These are phyloP conservation scores for Phocoena phocoena DNA, from an alignment of 2,113 vertebrate species.

Conservation along the genomic window DNA sequence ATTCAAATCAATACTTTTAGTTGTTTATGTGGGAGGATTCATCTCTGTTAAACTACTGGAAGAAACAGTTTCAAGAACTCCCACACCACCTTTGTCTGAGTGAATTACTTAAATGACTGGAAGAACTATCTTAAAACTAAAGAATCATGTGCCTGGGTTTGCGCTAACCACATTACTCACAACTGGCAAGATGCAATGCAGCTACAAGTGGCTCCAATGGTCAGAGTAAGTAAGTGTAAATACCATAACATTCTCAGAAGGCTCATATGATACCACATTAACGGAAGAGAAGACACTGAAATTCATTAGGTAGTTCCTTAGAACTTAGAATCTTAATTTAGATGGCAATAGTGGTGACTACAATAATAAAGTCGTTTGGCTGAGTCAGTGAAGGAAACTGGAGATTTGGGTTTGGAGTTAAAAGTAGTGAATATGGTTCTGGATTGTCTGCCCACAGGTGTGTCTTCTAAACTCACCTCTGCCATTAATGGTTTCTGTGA, in stretches of 20 bases:
- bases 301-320: neutral
- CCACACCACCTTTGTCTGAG: neutral
- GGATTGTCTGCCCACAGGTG: neutral
- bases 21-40: neutral
- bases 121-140: neutral
- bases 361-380: neutral
- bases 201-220: neutral
- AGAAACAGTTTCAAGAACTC: neutral
- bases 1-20: neutral
- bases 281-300: neutral
- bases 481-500: neutral
- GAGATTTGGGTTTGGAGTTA: neutral
- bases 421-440: neutral
- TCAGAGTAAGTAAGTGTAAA: neutral
- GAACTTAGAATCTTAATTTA: neutral
- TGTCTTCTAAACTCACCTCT: neutral
- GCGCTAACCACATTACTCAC: neutral
- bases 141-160: neutral
- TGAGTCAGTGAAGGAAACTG: neutral
- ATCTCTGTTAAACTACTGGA: neutral
- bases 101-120: neutral
- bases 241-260: neutral
- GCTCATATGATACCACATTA: neutral
- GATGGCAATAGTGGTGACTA: neutral
- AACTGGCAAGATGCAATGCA: neutral